Percentiles rank a stretch among this genome's conserved stretches.
Conservation (phyloP, 2,888 invertebrate species). For the Colletes collaris region DNA sequence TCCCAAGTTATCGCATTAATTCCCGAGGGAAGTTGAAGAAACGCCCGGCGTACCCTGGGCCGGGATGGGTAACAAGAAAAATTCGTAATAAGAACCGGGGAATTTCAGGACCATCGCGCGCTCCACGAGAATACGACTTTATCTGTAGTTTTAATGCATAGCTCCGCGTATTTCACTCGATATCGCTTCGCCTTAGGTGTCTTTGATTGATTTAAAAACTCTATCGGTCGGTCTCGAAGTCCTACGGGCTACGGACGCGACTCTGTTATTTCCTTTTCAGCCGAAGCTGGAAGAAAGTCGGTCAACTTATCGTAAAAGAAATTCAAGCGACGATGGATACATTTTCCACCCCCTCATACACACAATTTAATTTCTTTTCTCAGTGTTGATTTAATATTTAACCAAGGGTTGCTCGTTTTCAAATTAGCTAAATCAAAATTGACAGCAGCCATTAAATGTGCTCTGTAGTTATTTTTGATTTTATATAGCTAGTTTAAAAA, state of each 20-base stretch:
- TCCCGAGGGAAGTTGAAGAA: constrained; percentile 27
- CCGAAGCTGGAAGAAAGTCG: too few species aligned
- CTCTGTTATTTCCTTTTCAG: not conserved
- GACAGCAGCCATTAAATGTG: too few species aligned
- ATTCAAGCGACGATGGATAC: too few species aligned
- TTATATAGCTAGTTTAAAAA: too few species aligned
- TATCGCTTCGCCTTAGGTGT: not conserved
- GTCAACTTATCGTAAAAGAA: too few species aligned
- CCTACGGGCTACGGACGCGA: not conserved
- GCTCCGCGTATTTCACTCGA: constrained; percentile 12
- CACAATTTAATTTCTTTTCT: too few species aligned
- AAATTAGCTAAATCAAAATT: too few species aligned
- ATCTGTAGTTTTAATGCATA: not conserved
- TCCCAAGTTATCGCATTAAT: constrained; percentile 48
- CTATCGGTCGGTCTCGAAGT: not conserved
- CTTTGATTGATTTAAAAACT: constrained; percentile 3
- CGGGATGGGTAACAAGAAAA: constrained; percentile 44
- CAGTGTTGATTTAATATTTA: too few species aligned
- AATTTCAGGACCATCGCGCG: constrained; percentile 34
- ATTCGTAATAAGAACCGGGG: constrained; percentile 41
- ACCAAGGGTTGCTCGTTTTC: too few species aligned
- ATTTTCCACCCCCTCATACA: too few species aligned
- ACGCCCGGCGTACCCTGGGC: constrained; percentile 3
- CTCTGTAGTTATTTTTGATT: too few species aligned
- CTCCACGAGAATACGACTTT: constrained; percentile 1